Base-by-base conservation (phyloP, 2,888 invertebrate genomes). In the Dexiosoma caninum region DNA sequence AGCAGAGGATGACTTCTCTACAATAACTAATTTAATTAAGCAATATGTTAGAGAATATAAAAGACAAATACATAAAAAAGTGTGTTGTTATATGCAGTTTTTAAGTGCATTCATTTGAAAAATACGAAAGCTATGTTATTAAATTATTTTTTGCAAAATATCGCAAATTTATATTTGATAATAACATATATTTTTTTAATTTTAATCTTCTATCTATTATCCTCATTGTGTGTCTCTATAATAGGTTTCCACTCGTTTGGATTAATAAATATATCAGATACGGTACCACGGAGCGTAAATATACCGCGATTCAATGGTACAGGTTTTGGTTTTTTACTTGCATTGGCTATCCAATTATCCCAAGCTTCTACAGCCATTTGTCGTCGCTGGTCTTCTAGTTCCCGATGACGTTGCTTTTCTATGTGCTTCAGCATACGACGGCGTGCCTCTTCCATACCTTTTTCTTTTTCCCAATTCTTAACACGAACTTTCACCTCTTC, bases 261-360 rank as follows among this genome's bases (percentile, higher is more conserved):
- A 84, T 90, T 90, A 0, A 89, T 71, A 78, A 85, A 90, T 7
- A 89, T 84, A 46, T 86, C 83, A 0, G 90, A 89, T 35, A 90
- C 78, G 1, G 89, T 88, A 27, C 89, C 89, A 2, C 88, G 89
- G 35, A 90, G 78, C 0, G 90, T 87, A 46, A 87, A 85, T 19
- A 90, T 81, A 12, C 90, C 90, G 62, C 87, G 86, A 76, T 90
- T 90, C 30, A 90, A 79, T 2, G 90, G 90, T 27, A 90, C 90
- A 9, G 90, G 90, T 55, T 89, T 90, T 1, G 90, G 90, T 72
- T 89, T 90, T 2, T 84, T 84, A 2, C 84, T 83, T 2, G 86
- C 90, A 4, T 84, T 86, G 46, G 85, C 83, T 7, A 89, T 76
- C 90, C 90, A 90, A 16, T 84, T 84, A 12, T 86, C 62, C 86